Conservation (phyloP, 2,113 vertebrate genomes). For the Colinus virginianus region DNA sequence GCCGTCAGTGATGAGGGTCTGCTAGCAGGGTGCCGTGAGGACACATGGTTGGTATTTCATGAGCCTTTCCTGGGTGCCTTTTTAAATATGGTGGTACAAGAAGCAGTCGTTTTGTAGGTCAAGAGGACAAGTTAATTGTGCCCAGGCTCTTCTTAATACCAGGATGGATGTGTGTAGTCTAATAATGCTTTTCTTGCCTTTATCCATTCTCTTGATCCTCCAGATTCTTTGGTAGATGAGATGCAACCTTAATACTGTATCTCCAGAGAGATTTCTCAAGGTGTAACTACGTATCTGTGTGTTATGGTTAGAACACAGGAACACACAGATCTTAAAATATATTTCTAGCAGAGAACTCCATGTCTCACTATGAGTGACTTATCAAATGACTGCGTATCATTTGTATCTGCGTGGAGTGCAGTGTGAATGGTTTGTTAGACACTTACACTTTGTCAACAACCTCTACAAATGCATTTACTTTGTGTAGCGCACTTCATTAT, state of each 20-base stretch:
- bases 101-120: not conserved
- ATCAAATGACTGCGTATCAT: slow-evolving; percentile 34
- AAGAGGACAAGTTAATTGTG: not conserved
- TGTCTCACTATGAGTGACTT: slow-evolving; percentile 1
- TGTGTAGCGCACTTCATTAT: slow-evolving; percentile 68
- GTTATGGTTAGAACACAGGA: not conserved
- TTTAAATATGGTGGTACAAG: not conserved
- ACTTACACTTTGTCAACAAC: slow-evolving; percentile 62
- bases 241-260: not conserved
- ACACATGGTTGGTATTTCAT: slow-evolving; percentile 4
- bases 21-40: not conserved
- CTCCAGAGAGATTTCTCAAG: not conserved
- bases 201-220: not conserved
- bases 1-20: fast-evolving
- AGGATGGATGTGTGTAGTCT: fast-evolving
- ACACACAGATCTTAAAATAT: not conserved
- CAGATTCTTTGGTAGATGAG: not conserved
- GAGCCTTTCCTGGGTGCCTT: not conserved
- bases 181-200: not conserved
- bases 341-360: not conserved
- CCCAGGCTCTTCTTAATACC: not conserved
- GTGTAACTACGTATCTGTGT: not conserved
- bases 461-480: slow-evolving; percentile 61
- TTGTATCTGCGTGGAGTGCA: slow-evolving; percentile 39
- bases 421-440: slow-evolving; percentile 50